phyloP scores from a whole-genome alignment of 1,140 invertebrate genomes.

The Macrobrachium rosenbergii region DNA sequence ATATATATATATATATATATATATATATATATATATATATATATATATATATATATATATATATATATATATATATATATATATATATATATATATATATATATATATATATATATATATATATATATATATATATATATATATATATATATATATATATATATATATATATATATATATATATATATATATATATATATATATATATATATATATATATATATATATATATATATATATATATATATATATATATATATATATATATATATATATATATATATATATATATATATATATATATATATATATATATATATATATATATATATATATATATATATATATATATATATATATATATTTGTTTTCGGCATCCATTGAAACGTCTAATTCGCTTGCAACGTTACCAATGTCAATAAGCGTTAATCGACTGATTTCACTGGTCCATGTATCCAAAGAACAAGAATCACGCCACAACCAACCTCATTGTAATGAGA shows the following conservation, averaged over 20 bases:
- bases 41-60: constrained; percentile 17
- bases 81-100: constrained; percentile 7
- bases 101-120: constrained; percentile 14
- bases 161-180: not conserved
- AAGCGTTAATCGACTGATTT: no score
- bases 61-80: constrained; percentile 22
- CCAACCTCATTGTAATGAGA: no score
- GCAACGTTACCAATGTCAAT: no score
- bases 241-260: constrained; percentile 22
- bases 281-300: constrained; percentile 18
- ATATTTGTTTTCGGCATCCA: no score
- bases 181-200: constrained; percentile 5
- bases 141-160: constrained; percentile 1
- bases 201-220: constrained; percentile 18
- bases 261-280: constrained; percentile 18
- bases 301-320: constrained; percentile 5
- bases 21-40: constrained; percentile 22
- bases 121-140: constrained; percentile 6
- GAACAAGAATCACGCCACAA: no score
- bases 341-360: no score
- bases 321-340: constrained; percentile 5
- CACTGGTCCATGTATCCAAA: no score
- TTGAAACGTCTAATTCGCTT: no score
- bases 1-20: constrained; percentile 22
- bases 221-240: constrained; percentile 14